phyloP scores from a whole-genome alignment of 2,888 invertebrate species.

The Phalera bucephala region DNA sequence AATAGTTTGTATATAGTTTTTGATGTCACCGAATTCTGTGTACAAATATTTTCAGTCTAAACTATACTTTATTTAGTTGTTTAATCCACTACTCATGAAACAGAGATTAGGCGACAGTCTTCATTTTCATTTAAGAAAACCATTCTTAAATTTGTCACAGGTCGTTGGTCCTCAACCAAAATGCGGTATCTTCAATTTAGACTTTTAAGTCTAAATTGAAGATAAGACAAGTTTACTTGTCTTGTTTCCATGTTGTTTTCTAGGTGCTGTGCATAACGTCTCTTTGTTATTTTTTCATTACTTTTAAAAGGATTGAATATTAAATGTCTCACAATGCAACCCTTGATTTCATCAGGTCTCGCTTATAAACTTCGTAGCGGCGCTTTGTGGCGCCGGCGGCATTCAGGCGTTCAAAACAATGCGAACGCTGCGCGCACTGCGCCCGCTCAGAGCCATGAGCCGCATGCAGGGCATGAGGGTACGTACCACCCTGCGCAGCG shows the following conservation, averaged over 20 bases:
- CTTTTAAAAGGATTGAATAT: conserved; percentile 5
- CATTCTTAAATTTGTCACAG: conserved; percentile 21
- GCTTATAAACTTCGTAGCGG: conserved; percentile 98
- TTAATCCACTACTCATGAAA: no score
- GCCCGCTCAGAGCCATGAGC: conserved; percentile 99
- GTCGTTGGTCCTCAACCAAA: conserved; percentile 29
- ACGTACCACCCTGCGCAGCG: conserved; percentile 84
- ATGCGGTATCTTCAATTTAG: conserved; percentile 3
- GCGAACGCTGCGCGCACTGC: conserved; percentile 98
- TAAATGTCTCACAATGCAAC: conserved; percentile 60
- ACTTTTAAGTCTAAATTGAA: no score
- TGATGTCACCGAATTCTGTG: no score
- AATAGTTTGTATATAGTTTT: no score
- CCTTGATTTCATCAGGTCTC: conserved; percentile 90
- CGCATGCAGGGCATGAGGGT: conserved; percentile 99
- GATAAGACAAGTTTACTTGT: no score
- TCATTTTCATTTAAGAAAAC: no score
- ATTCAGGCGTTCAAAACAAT: conserved; percentile 99
- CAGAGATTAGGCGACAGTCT: no score
- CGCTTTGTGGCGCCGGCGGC: conserved; percentile 96
- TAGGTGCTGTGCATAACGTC: conserved; percentile 16
- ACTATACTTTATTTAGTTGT: no score
- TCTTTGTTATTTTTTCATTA: neutral
- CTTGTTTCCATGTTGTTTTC: conserved; percentile 9
- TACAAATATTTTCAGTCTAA: no score